Percentiles rank a stretch among this genome's conserved stretches.
Evolutionary conservation across 2,797 vertebrate genomes (phyloP).

Genomic region (Cirrhinus mrigala): DNA sequence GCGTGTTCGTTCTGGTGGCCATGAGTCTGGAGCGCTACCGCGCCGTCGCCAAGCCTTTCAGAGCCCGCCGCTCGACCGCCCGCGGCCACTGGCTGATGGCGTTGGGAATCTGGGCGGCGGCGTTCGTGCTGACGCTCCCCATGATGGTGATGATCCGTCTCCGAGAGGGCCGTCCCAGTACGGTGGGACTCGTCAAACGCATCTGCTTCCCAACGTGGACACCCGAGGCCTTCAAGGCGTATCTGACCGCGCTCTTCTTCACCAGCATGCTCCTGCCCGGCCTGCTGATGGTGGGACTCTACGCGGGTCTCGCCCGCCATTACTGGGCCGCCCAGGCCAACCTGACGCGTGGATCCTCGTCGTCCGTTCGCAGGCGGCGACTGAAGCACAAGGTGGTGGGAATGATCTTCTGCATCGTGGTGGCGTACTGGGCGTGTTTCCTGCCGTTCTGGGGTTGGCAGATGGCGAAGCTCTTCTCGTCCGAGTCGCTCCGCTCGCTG

Average conservation of each 20-base stretch:
- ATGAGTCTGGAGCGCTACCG: constrained; percentile 90
- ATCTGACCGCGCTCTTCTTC: constrained; percentile 81
- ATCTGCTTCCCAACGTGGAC: constrained; percentile 88
- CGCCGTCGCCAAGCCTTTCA: constrained; percentile 80
- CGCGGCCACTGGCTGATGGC: constrained; percentile 68
- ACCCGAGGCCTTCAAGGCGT: constrained; percentile 78
- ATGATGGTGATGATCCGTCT: constrained; percentile 88
- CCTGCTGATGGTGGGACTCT: constrained; percentile 76
- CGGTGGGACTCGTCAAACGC: constrained; percentile 72
- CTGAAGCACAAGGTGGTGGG: constrained; percentile 76
- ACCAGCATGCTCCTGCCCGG: constrained; percentile 82
- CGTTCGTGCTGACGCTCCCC: constrained; percentile 79
- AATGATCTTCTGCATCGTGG: constrained; percentile 83
- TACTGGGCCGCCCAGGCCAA: constrained; percentile 75
- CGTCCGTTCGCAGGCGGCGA: constrained; percentile 55
- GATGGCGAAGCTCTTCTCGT: constrained; percentile 79
- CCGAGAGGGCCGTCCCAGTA: constrained; percentile 66
- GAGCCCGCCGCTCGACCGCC: constrained; percentile 66
- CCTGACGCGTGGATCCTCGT: constrained; percentile 50
- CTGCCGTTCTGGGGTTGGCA: constrained; percentile 91
- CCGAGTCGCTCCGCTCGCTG: constrained; percentile 71
- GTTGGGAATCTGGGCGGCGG: constrained; percentile 76
- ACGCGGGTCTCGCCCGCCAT: constrained; percentile 70
- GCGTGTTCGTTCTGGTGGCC: constrained; percentile 83
- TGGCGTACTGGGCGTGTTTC: constrained; percentile 87